Base-by-base conservation (phyloP, 2,888 invertebrate species). In the Dryobota labecula region DNA sequence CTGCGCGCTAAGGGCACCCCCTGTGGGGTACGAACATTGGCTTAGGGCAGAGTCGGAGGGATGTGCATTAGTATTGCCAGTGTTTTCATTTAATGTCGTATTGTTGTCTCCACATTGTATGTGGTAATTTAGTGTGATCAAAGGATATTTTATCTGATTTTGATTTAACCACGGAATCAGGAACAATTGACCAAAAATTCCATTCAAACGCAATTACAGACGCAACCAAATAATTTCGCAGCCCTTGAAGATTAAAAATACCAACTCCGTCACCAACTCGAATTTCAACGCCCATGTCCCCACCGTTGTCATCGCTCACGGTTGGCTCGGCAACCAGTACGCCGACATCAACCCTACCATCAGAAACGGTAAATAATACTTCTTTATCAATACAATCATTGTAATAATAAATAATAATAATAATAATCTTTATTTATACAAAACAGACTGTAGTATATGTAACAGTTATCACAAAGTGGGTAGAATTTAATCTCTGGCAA, bases 291-390 rank as follows among this genome's bases (percentile, higher is more conserved):
- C 88, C 0, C 70, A 63, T 13, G 58, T 78, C 0, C 89, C 89
- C 0, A 93, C 91, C 0, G 86, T 91, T 0, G 86, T 93, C 6
- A 69, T 93, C 13, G 90, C 76, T 27, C 94, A 94, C 65, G 93
- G 94, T 3, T 93, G 93, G 92, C 87, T 90, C 47, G 86, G 90
- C 73, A 90, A 86, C 78, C 88, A 83, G 54, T 57, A 88, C 57
- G 88, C 89, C 7, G 84, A 87, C 5, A 77, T 88, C 24, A 93
- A 93, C 73, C 88, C 90, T 4, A 76, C 78, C 4, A 78, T 93
- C 53, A 89, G 90, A 65, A 63, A 81, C n/a, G 90, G 92, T 92
- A 86, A 83, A 1, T 18, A 24, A 49, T 0, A 68, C 20, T n/a
- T 27, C 15, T n/a, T 47, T 51, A n/a, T n/a, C 13, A 56, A n/a